Base-by-base conservation (phyloP, 2,888 invertebrate species). In the Melieria picta region DNA sequence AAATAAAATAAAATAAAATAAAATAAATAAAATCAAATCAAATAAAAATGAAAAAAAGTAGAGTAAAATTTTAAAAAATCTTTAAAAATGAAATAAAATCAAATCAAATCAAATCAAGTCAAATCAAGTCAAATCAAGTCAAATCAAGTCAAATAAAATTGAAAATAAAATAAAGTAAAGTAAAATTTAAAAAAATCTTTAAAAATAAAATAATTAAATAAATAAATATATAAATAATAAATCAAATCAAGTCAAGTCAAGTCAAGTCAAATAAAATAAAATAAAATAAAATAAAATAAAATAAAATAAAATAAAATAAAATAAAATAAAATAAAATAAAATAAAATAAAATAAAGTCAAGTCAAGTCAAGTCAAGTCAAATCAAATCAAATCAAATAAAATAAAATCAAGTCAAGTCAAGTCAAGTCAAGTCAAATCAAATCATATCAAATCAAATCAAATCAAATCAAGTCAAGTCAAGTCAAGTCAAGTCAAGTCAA, bases 301-400 rank as follows among this genome's bases (percentile, higher is more conserved):
- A 56, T 56, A 56, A 56, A 56, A 56, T 56, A 56, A 56, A 56
- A 56, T 56, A 56, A 56, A 56, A 56, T 56, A 56, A 56, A 30
- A 30, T 2, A 30, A 2, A 30, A 30, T 30, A 30, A 30, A 30
- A 30, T 30, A 30, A 30, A 30, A 30, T 1, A 30, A 30, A 10
- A 3, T 10, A 50, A 10, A 50, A 10, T 50, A 10, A 30, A 30
- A 30, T 30, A 30, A 30, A 16, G 2, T 16, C 1, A 16, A 16
- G 2, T 16, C 1, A 16, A 16, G 2, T 16, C 1, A 16, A 16
- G 2, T 16, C 1, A 16, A 16, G 2, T 16, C 1, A 16, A 16
- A 16, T 16, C 1, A 16, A 16, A 16, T 16, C 1, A n/a, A n/a
- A n/a, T n/a, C n/a, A n/a, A n/a, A n/a, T n/a, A n/a, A n/a, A n/a